phyloP scores from a whole-genome alignment of 2,888 invertebrate genomes.

The Ommatoiulus sabulosus region DNA sequence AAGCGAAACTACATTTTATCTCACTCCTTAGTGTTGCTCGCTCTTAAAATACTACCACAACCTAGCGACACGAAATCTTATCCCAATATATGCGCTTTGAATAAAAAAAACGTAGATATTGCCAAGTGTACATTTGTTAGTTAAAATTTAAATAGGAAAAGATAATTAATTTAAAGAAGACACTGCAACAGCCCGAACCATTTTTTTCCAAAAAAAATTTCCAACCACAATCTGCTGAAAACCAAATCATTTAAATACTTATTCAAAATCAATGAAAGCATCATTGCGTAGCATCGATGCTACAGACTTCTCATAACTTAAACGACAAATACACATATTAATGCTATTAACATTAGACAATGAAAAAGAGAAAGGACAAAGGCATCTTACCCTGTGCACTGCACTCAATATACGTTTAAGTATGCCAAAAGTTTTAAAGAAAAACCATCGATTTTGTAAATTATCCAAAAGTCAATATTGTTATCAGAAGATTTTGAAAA shows the following conservation, averaged over 20 bases:
- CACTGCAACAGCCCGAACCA: neutral
- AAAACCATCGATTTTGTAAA: neutral
- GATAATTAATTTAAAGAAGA: neutral
- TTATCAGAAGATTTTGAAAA: too few species aligned
- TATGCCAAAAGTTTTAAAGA: neutral
- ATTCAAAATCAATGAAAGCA: neutral
- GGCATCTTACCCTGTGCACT: neutral
- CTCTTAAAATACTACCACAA: neutral
- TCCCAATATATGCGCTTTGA: neutral
- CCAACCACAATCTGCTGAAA: neutral
- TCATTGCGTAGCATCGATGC: neutral
- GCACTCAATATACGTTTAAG: too few species aligned
- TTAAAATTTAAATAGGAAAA: neutral
- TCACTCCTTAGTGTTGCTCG: neutral
- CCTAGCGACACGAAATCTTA: neutral
- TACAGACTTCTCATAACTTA: neutral
- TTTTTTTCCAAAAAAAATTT: neutral
- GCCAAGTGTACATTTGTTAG: neutral
- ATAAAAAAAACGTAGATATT: neutral
- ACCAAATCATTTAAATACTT: neutral
- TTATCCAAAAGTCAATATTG: too few species aligned
- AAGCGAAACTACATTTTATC: neutral
- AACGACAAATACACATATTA: neutral
- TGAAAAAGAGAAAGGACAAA: neutral
- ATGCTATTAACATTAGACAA: neutral